These are phyloP conservation scores for Eidolon dupreanum DNA, from an alignment of 2,797 vertebrate genomes.

Conservation along the genomic window DNA sequence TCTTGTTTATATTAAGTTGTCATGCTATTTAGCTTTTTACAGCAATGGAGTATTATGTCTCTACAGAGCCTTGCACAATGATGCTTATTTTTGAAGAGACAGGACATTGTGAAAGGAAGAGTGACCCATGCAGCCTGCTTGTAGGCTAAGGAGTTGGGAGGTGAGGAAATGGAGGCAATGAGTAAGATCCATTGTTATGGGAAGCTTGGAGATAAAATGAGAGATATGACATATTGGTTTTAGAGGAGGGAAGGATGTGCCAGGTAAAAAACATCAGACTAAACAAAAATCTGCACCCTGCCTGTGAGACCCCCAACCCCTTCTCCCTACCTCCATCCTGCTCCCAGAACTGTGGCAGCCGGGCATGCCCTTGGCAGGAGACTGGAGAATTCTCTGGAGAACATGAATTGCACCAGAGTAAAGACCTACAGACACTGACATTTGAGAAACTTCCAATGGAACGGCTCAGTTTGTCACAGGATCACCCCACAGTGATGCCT, in stretches of 20 bases:
- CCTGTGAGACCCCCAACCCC: neutral
- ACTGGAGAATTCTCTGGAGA: neutral
- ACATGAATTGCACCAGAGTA: neutral
- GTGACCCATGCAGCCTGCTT: neutral
- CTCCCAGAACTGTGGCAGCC: neutral
- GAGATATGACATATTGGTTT: neutral
- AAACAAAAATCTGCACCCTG: neutral
- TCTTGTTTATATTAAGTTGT: slow-evolving; percentile 32
- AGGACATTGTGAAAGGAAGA: neutral
- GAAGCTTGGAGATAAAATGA: neutral
- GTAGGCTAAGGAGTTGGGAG: neutral
- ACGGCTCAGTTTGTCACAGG: neutral
- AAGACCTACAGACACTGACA: neutral
- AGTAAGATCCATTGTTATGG: neutral
- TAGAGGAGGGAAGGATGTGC: neutral
- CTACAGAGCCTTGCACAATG: neutral
- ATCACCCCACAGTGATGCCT: neutral
- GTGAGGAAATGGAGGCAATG: neutral
- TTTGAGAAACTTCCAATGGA: neutral
- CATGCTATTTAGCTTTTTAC: neutral
- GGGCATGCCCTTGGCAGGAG: neutral
- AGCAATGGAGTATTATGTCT: neutral
- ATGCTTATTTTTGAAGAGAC: neutral
- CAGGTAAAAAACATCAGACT: neutral
- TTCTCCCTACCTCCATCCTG: too few relatives aligned